Percentiles rank a stretch among this genome's conserved stretches.
Conservation (phyloP, 2,113 vertebrate genomes). For the Zosterops hypoxanthus region DNA sequence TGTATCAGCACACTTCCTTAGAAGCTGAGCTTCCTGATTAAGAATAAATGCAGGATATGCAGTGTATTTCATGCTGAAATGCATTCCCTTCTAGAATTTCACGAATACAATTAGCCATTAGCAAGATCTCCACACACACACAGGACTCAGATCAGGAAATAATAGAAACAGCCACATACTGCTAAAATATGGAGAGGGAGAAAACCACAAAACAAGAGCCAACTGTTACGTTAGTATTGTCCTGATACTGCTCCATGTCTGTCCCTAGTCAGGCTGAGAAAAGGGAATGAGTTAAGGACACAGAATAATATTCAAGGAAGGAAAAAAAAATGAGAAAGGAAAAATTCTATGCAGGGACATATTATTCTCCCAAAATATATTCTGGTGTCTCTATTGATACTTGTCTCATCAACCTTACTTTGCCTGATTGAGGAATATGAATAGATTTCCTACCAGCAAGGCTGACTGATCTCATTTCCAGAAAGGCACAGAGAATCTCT, state of each 20-base stretch:
- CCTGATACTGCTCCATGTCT: background rate
- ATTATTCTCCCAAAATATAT: background rate
- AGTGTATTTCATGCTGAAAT: background rate
- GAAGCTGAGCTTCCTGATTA: conserved; percentile 30
- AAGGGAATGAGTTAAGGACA: background rate
- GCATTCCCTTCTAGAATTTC: background rate
- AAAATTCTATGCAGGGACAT: background rate
- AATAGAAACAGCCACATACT: background rate
- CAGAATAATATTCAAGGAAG: background rate
- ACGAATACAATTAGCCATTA: conserved; percentile 18
- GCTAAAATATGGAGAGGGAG: background rate
- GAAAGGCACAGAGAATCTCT: background rate
- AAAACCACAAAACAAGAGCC: background rate
- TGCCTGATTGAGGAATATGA: background rate
- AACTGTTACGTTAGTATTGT: background rate
- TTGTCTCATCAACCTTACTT: background rate
- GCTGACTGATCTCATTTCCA: background rate
- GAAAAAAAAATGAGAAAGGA: background rate
- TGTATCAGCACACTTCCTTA: conserved; percentile 3
- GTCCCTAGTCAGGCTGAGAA: background rate
- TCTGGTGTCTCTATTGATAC: background rate
- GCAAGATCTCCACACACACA: background rate
- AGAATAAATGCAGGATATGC: conserved; percentile 32
- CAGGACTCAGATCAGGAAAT: background rate
- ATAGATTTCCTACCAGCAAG: background rate